Evolutionary conservation across 2,888 invertebrate genomes (phyloP).

Genomic region (Chrysomela aeneicollis): DNA sequence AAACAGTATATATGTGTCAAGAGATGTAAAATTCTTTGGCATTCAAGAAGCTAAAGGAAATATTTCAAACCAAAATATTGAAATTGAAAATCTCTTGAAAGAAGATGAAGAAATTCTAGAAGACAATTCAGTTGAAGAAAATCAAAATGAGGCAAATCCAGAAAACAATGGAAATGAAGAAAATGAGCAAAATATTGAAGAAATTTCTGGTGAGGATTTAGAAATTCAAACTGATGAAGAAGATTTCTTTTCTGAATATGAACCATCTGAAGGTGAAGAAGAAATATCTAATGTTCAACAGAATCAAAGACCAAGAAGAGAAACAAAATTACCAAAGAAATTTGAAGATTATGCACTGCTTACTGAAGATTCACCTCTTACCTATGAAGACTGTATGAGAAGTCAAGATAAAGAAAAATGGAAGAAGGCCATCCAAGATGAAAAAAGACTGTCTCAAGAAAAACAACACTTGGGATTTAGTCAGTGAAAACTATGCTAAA

Average conservation of each 20-base stretch:
- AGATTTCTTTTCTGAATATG: neutral
- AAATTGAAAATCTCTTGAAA: neutral
- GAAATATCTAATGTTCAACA: neutral
- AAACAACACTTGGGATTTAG: slow-evolving; percentile 39
- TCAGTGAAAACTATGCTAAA: slow-evolving; percentile 26
- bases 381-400: slow-evolving; percentile 20
- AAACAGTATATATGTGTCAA: slow-evolving; percentile 14
- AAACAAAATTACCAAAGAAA: slow-evolving; percentile 7
- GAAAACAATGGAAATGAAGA: neutral
- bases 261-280: neutral
- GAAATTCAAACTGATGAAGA: neutral
- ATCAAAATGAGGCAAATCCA: too few relatives aligned
- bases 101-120: neutral
- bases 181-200: neutral
- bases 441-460: slow-evolving; percentile 39
- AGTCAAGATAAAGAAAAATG: slow-evolving; percentile 23
- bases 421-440: slow-evolving; percentile 35
- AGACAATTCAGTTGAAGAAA: neutral
- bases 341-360: slow-evolving; percentile 18
- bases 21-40: slow-evolving; percentile 25
- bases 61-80: neutral
- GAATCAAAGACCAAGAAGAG: neutral
- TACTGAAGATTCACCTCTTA: neutral
- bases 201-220: too few relatives aligned
- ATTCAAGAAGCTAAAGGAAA: neutral